Evolutionary conservation across 2,113 vertebrate species (phyloP), one percentile per base, ranked within the genome.

Genomic region (Circaetus cinerascens): DNA sequence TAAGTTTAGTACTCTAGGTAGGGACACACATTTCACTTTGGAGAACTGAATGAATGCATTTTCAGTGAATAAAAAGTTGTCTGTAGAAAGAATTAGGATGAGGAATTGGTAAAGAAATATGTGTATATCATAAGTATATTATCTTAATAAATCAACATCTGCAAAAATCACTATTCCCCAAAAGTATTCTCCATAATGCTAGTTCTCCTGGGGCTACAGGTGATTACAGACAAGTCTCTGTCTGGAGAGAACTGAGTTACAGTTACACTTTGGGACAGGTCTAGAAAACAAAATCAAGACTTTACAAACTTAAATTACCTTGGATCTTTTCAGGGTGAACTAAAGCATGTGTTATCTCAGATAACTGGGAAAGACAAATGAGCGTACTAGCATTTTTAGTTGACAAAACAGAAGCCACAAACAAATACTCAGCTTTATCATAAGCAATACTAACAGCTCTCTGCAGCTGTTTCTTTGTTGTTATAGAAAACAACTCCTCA

Each of bases 1-100:
- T 34, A 95, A 69, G 30, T 89, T 98, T 26, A 94, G 82, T 2
- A 89, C 88, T 27, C 36, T 95, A 51, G 94, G 93, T 98, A 96
- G 97, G 94, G 20, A 34, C 5, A 26, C 15, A 10, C 5, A 20
- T 41, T 46, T 74, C 19, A 48, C 40, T 57, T 34, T 34, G 29
- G 25, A 80, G 40, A 74, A 57, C 8, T 13, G 68, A 72, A 63
- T 53, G 5, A 90, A 67, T 43, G 11, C 3, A 3, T 93, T 83
- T 84, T 77, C 41, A 34, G 22, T 38, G 32, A 78, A 41, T 46
- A 66, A 76, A 75, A 82, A 74, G 3, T 5, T 68, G 16, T 18
- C 26, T 12, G 15, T 50, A 82, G 45, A 82, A 96, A 77, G 5
- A 55, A 76, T 57, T 36, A 27, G 13, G 13, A 29, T 51, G 32